phyloP scores from a whole-genome alignment of 2,888 invertebrate species.

The Agrotis ipsilon region DNA sequence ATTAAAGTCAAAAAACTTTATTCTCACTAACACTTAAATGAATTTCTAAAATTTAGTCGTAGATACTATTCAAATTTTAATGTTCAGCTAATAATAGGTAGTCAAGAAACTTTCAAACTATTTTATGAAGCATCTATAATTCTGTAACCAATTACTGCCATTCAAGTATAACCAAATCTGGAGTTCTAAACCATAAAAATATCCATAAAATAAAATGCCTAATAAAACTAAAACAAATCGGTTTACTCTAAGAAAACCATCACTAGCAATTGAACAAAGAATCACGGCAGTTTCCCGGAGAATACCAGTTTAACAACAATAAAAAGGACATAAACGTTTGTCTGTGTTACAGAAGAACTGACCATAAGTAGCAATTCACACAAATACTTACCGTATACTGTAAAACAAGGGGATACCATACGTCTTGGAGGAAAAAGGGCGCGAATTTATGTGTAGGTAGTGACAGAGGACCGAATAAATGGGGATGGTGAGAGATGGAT shows the following conservation, averaged over 20 bases:
- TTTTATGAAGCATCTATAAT: not conserved
- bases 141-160: no score
- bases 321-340: constrained; percentile 69
- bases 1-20: no score
- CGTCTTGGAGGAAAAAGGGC: constrained; percentile 68
- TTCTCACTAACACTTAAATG: no score
- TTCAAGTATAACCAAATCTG: not conserved
- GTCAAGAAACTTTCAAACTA: not conserved
- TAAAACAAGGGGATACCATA: constrained; percentile 73
- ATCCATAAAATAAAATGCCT: not conserved
- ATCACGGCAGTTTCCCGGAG: constrained; percentile 41
- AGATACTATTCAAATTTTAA: no score
- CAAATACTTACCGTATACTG: constrained; percentile 68
- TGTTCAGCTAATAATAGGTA: no score
- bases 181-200: no score
- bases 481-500: constrained; percentile 39
- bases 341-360: constrained; percentile 67
- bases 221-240: not conserved
- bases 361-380: constrained; percentile 70
- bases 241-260: constrained; percentile 10
- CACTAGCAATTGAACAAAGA: constrained; percentile 33
- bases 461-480: constrained; percentile 40
- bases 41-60: no score
- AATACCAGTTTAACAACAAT: constrained; percentile 58
- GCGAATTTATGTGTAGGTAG: constrained; percentile 47